A percentile compares a stretch with the other conserved stretches of the same genome.
Conservation (phyloP, 2,113 vertebrate genomes). For the Malurus elegans region DNA sequence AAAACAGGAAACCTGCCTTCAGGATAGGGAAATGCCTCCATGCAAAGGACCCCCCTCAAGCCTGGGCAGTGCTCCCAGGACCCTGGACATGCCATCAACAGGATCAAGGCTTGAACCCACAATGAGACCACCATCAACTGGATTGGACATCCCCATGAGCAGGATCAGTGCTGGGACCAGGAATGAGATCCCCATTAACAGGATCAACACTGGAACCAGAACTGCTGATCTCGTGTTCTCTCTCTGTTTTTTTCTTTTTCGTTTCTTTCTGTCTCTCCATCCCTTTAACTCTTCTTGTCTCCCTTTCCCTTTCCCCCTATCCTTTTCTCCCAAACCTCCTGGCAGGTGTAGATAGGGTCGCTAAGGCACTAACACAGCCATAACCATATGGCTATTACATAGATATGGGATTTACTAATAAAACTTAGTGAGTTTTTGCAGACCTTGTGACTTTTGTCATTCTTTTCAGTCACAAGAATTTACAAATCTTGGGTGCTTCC, state of each 20-base stretch:
- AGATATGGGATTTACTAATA: neutral
- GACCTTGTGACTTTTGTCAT: neutral
- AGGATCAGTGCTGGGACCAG: neutral
- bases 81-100: neutral
- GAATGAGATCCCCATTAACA: neutral
- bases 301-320: neutral
- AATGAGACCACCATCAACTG: neutral
- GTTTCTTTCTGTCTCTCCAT: neutral
- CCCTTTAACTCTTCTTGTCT: neutral
- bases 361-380: neutral
- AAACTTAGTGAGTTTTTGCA: neutral
- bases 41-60: accelerated
- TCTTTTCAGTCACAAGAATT: accelerated
- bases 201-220: accelerated
- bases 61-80: neutral
- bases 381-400: too few relatives aligned
- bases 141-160: too few relatives aligned
- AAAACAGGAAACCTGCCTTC: neutral
- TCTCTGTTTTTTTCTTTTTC: neutral
- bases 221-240: neutral
- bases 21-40: neutral
- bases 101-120: neutral
- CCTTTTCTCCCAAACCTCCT: neutral
- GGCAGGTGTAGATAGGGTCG: neutral
- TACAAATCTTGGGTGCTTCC: neutral